Base-by-base conservation (phyloP, 2,888 invertebrate genomes). In the Oscheius sp. region DNA sequence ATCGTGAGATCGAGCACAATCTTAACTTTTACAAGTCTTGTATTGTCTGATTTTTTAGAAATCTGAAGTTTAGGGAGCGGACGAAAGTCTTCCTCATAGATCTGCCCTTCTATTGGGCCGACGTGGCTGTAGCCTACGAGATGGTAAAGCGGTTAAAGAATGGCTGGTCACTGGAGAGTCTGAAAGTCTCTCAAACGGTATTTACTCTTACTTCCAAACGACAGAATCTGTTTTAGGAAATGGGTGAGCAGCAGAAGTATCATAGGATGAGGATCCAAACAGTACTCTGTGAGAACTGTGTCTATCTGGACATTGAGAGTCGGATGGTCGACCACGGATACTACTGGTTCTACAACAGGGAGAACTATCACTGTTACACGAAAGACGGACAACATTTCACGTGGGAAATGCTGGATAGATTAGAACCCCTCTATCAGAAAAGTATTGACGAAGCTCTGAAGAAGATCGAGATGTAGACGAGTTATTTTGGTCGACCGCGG, bases 31-130 rank as follows among this genome's bases (percentile, higher is more conserved):
- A 63, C 63, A 63, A 48, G 63, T 33, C 21, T 21, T 21, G 21
- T 21, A 21, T 21, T 21, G 21, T 21, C 21, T 21, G 21, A 21
- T 29, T 29, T 3, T 33, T 53, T 3, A 13, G 11, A 53, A 53
- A 53, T 3, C 21, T 21, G 21, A 33, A 58, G 11, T 63, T 47
- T 42, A 47, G 63, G 29, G 29, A 63, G 2, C 13, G 48, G 11
- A 48, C 48, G n/a, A 63, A 63, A 47, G 48, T 63, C 13, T 63
- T 63, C 10, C 10, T 70, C 33, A 70, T 70, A 9, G 70, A 70
- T 57, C n/a, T 70, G 70, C 70, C 70, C 1, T 70, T 70, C 29
- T 63, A 48, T 32, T 63, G 63, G 63, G 47, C n/a, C 48, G 4
- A 5, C 29, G 47, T 29, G 11, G n/a, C 29, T 7, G 29, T 63